Evolutionary conservation across 2,888 invertebrate genomes (phyloP), one percentile per base, ranked within the genome.

Genomic region (Trachelus stipa): DNA sequence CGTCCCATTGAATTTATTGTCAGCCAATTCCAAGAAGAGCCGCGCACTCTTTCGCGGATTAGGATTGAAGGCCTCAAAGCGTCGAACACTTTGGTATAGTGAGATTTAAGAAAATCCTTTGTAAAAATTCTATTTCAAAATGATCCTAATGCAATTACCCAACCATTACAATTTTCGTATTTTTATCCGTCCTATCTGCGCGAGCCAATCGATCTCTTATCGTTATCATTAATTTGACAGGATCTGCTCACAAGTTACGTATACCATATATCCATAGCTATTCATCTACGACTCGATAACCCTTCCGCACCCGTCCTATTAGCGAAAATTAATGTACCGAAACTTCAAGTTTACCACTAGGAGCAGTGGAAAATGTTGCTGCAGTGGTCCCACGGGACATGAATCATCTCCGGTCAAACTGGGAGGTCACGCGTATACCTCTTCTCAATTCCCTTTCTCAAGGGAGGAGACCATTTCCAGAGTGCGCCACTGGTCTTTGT

Each of bases 361-460:
- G 69, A 69, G 69, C 80, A 76, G 79, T 78, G 78, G 83, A 82
- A 83, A 81, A 79, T 74, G 76, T 77, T 79, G 76, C 80, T 84
- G 82, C 82, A 79, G 79, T 80, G 80, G 82, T 85, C 83, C 82
- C 86, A 71, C 75, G 83, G 83, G 85, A 79, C 83, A 87, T 86
- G 86, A 88, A 87, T 88, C 87, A 87, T 87, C 87, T 87, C 84
- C 84, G 80, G 81, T 80, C 82, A 82, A 85, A 81, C 80, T 75
- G 81, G 75, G 84, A 74, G 84, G 81, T 80, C 83, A 80, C 77
- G 81, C 81, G 82, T 40, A 6, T 87, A 84, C 80, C 81, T 68
- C 76, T 35, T 74, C 40, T 37, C 34, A 33, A 30, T 68, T 37
- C 71, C 68, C 75, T n/a, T 68, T 40, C 74, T 68, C 68, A 30